phyloP scores from a whole-genome alignment of 2,113 vertebrate genomes.

The Manacus vitellinus region DNA sequence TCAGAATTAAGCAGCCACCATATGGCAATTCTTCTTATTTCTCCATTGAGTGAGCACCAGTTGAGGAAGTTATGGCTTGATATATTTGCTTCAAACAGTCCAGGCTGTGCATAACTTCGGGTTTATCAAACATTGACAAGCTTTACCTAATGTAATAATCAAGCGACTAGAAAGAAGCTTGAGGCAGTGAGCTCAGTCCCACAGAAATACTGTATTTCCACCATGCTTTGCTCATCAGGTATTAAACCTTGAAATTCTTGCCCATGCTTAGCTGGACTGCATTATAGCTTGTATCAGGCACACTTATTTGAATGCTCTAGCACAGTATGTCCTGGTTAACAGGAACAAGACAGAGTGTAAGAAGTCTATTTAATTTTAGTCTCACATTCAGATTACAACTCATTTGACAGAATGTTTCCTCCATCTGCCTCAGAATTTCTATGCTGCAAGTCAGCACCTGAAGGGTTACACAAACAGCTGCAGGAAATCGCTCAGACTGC shows the following conservation, averaged over 20 bases:
- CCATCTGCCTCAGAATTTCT: neutral
- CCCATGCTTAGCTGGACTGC: neutral
- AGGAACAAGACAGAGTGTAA: neutral
- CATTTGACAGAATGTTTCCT: neutral
- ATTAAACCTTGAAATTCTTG: neutral
- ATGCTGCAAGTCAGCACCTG: neutral
- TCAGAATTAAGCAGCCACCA: neutral
- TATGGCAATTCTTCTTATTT: neutral
- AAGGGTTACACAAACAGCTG: neutral
- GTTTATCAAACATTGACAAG: neutral
- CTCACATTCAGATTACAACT: neutral
- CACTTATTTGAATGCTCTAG: neutral
- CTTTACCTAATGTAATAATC: neutral
- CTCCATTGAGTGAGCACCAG: neutral
- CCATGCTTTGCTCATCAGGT: neutral
- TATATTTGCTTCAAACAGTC: neutral
- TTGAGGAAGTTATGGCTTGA: neutral
- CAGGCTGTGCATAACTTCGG: neutral
- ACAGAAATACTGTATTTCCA: neutral
- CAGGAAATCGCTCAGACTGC: neutral
- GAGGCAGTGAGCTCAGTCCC: neutral
- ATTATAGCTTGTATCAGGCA: neutral
- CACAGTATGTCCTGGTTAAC: neutral
- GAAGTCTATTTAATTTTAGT: neutral
- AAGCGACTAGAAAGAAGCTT: neutral